phyloP scores from a whole-genome alignment of 2,888 invertebrate genomes.

The Frankliniella intonsa region DNA sequence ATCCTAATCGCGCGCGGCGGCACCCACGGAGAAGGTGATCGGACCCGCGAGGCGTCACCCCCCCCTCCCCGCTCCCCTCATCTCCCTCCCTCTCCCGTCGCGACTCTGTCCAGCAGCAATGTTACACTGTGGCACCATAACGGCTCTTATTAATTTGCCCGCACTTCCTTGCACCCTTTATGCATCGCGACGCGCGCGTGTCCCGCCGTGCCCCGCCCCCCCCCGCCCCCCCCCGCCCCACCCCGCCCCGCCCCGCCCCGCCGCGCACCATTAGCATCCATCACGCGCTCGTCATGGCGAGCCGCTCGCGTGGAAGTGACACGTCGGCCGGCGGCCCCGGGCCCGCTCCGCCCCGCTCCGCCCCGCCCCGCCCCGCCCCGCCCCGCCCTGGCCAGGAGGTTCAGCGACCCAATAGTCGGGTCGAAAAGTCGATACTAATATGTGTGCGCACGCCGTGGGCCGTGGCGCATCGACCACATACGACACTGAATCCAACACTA shows the following conservation, averaged over 20 bases:
- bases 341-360: too few species aligned
- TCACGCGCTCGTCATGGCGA: constrained; percentile 5
- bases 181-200: not conserved
- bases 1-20: not conserved
- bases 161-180: constrained; percentile 17
- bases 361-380: too few species aligned
- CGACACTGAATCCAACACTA: too few species aligned
- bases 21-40: not conserved
- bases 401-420: too few species aligned
- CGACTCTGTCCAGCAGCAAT: too few species aligned
- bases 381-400: too few species aligned
- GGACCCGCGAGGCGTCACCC: not conserved
- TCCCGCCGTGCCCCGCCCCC: not conserved
- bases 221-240: not conserved
- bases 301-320: constrained; percentile 5
- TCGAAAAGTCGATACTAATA: too few species aligned
- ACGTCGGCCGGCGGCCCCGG: not conserved
- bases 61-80: too few species aligned
- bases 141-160: not conserved
- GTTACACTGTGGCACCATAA: not conserved
- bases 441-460: too few species aligned
- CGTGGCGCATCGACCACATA: too few species aligned
- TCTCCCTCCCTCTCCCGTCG: too few species aligned
- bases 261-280: constrained; percentile 3
- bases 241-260: not conserved